A percentile compares a stretch with the other conserved stretches of the same genome.
Evolutionary conservation across 2,113 vertebrate species (phyloP).

Genomic region (Pardalotus punctatus): DNA sequence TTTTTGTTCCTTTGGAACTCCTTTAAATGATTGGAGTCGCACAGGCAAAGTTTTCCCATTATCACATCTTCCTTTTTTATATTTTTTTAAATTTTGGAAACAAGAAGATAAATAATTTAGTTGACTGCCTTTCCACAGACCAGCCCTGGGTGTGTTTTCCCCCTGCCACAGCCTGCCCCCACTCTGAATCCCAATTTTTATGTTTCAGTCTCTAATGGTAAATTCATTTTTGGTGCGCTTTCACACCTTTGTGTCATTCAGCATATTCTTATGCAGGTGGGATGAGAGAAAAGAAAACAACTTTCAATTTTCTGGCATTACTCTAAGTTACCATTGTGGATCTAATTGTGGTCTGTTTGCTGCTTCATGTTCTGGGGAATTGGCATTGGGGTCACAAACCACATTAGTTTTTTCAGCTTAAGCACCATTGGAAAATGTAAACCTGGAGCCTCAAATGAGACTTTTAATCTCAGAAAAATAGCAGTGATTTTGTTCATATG

Average conservation of each 20-base stretch:
- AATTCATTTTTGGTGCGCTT: not conserved
- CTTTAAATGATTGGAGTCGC: not conserved
- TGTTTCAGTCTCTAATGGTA: not conserved
- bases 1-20: not conserved
- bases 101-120: not conserved
- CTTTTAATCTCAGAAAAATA: not conserved
- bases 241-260: not conserved
- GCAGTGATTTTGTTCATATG: fast-evolving
- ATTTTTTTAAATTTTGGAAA: not conserved
- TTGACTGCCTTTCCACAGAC: not conserved
- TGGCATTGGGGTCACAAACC: not conserved
- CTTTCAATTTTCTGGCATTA: not conserved
- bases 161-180: not conserved
- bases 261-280: not conserved
- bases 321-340: not conserved
- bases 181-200: not conserved
- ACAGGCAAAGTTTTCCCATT: not conserved
- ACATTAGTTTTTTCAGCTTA: not conserved
- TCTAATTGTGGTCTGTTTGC: not conserved
- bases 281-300: not conserved
- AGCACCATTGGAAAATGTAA: not conserved
- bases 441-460: not conserved
- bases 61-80: not conserved
- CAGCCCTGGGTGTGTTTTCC: not conserved
- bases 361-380: not conserved